Conservation (phyloP, 2,888 invertebrate species). For the Melangyna quadrimaculata region DNA sequence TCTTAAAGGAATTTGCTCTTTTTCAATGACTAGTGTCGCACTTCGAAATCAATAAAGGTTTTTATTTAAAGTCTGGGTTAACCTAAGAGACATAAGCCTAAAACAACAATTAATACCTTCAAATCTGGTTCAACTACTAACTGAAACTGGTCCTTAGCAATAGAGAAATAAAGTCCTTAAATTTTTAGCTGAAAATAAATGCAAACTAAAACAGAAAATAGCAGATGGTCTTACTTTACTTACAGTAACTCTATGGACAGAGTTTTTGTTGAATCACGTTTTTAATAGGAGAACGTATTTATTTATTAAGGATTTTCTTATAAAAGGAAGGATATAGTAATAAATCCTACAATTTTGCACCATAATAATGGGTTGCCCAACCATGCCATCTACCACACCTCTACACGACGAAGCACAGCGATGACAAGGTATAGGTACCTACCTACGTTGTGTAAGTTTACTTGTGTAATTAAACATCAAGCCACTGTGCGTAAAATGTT, state of each 20-base stretch:
- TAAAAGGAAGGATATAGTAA: conserved; percentile 24
- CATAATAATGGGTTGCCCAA: conserved; percentile 42
- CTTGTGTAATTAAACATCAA: not conserved
- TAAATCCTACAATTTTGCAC: conserved; percentile 52
- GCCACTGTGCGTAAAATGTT: conserved; percentile 43
- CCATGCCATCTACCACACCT: too few relatives aligned
- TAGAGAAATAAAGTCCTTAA: not conserved
- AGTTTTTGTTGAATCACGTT: conserved; percentile 5
- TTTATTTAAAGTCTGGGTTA: too few relatives aligned
- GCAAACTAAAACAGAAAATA: not conserved
- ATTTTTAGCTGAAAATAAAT: not conserved
- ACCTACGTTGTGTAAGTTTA: not conserved
- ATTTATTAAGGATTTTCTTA: conserved; percentile 39
- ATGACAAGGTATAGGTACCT: not conserved
- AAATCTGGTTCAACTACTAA: too few relatives aligned
- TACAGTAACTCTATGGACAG: not conserved
- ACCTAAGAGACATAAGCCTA: too few relatives aligned
- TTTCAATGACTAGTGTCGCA: too few relatives aligned
- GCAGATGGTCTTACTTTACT: not conserved
- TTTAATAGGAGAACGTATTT: conserved; percentile 7
- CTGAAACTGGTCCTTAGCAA: too few relatives aligned
- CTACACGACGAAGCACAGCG: not conserved
- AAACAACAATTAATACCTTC: too few relatives aligned
- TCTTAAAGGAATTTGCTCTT: too few relatives aligned
- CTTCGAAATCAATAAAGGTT: too few relatives aligned